A percentile compares a stretch with the other conserved stretches of the same genome.
phyloP scores from a whole-genome alignment of 2,113 vertebrate species.

The Lepidothrix coronata region DNA sequence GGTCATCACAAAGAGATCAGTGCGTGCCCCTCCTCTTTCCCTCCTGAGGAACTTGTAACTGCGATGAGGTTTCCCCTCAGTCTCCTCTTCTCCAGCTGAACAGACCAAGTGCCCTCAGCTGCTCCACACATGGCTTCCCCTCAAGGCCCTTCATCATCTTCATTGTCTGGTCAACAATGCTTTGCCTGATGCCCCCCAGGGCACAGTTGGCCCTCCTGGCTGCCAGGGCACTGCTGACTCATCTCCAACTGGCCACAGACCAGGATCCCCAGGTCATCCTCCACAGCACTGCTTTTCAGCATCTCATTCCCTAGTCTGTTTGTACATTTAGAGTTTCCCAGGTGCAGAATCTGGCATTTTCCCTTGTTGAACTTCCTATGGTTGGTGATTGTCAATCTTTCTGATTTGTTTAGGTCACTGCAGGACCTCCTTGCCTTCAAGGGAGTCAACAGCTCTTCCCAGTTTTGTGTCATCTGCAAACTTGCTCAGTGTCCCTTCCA shows the following conservation, averaged over 20 bases:
- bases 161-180: not conserved
- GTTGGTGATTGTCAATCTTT: not conserved
- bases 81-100: not conserved
- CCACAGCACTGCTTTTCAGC: not conserved
- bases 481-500: not conserved
- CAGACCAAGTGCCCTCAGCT: not conserved
- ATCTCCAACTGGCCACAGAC: not conserved
- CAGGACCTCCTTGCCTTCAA: not conserved
- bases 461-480: not conserved
- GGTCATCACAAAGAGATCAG: not conserved
- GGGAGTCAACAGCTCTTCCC: not conserved
- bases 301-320: not conserved
- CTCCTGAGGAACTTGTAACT: not conserved
- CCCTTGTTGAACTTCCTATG: not conserved
- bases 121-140: not conserved
- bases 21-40: not conserved
- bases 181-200: not conserved
- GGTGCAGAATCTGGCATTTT: not conserved
- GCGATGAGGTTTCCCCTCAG: not conserved
- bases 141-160: not conserved
- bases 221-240: not conserved
- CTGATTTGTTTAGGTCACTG: not conserved
- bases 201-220: not conserved
- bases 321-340: not conserved
- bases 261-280: not conserved